phyloP scores from a whole-genome alignment of 2,113 vertebrate genomes.

The Ptilorrhoa leucosticta region DNA sequence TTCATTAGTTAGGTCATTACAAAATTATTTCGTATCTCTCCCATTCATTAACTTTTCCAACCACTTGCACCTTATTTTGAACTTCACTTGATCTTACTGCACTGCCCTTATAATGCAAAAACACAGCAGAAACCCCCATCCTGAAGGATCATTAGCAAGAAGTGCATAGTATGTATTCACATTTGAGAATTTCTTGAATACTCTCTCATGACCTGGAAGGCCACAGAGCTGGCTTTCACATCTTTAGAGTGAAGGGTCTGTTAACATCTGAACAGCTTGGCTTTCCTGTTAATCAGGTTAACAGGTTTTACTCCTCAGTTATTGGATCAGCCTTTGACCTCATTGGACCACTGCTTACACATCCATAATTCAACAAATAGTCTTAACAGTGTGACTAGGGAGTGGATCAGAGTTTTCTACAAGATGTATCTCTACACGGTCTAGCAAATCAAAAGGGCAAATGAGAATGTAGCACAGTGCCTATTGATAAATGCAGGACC shows the following conservation, averaged over 20 bases:
- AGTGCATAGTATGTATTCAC: neutral
- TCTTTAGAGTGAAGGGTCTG: neutral
- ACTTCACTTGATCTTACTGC: neutral
- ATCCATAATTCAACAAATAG: neutral
- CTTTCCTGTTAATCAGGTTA: slow-evolving; percentile 50
- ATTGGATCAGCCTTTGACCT: slow-evolving; percentile 49
- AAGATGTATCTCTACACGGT: neutral
- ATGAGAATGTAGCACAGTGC: neutral
- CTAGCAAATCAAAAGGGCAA: neutral
- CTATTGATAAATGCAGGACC: neutral
- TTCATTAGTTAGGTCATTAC: neutral
- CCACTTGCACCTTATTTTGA: neutral
- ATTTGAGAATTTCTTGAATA: neutral
- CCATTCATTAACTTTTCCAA: neutral
- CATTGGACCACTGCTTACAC: neutral
- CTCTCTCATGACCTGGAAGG: neutral
- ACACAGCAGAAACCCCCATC: fast-evolving
- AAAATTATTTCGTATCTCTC: neutral
- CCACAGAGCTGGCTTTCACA: neutral
- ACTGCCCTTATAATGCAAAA: neutral
- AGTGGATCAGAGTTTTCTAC: neutral
- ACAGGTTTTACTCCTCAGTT: slow-evolving; percentile 19
- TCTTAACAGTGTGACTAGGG: neutral
- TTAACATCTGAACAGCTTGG: neutral
- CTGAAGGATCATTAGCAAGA: neutral